Percentiles rank a stretch among this genome's conserved stretches.
Conservation (phyloP, 2,888 invertebrate genomes). For the Chelonus formosanus region DNA sequence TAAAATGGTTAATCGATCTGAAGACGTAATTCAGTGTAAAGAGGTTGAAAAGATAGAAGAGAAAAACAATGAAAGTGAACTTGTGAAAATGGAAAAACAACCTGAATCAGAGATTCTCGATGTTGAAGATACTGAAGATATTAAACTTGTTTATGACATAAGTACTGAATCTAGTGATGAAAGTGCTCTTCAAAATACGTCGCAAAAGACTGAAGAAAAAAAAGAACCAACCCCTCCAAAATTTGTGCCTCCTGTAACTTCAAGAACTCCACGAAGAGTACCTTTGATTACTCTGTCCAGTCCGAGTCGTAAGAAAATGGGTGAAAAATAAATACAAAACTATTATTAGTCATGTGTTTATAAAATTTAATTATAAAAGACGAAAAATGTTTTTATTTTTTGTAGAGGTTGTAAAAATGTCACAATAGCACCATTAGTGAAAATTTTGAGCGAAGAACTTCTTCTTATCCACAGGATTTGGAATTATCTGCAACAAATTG, state of each 20-base stretch:
- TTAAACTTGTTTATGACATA: constrained; percentile 70
- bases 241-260: constrained; percentile 44
- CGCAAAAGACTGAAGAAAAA: constrained; percentile 16
- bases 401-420: not conserved
- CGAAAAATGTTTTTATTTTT: constrained; percentile 5
- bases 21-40: not conserved
- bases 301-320: constrained; percentile 73
- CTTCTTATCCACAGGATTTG: constrained; percentile 81
- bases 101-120: constrained; percentile 14
- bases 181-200: not conserved
- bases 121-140: constrained; percentile 69
- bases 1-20: too few relatives aligned
- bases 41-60: constrained; percentile 27
- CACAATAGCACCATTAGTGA: constrained; percentile 36
- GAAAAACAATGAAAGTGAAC: constrained; percentile 40
- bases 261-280: constrained; percentile 75
- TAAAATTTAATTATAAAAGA: constrained; percentile 18
- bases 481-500: constrained; percentile 76
- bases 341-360: too few relatives aligned
- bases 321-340: constrained; percentile 52
- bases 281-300: constrained; percentile 81
- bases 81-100: constrained; percentile 23
- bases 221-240: constrained; percentile 48
- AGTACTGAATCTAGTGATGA: constrained; percentile 40
- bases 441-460: constrained; percentile 79